Conservation (phyloP, 64 coral and sea anemone species). For the Hydrozoanthus tunicans region DNA sequence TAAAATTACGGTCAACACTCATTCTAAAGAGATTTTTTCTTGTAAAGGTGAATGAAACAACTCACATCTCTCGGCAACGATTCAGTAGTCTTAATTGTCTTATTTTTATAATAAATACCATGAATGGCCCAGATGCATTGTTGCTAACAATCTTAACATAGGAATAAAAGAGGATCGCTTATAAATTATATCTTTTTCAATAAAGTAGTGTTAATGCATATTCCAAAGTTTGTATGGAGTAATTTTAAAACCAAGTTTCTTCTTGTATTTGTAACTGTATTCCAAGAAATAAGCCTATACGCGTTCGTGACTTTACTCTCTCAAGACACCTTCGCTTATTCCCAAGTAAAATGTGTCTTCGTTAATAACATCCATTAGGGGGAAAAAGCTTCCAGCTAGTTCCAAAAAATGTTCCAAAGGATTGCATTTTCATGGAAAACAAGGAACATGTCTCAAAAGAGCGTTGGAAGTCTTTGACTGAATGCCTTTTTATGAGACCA, state of each 20-base stretch:
- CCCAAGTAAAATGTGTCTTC: background rate
- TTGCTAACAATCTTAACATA: background rate
- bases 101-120: conserved; percentile 45
- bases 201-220: background rate
- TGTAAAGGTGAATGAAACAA: background rate
- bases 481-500: background rate
- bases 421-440: background rate
- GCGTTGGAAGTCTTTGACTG: background rate
- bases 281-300: background rate
- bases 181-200: conserved; percentile 39
- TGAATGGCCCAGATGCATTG: background rate
- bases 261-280: background rate
- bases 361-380: background rate
- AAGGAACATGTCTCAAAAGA: background rate
- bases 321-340: background rate
- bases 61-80: background rate
- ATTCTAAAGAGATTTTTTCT: background rate
- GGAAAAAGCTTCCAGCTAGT: background rate
- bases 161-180: conserved; percentile 7
- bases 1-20: background rate
- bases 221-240: background rate
- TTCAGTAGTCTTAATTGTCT: conserved; percentile 4
- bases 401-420: background rate
- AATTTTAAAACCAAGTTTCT: conserved; percentile 9
- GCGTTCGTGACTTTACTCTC: background rate